Evolutionary conservation across 1,140 invertebrate genomes (phyloP).

Genomic region (Lithobius niger): DNA sequence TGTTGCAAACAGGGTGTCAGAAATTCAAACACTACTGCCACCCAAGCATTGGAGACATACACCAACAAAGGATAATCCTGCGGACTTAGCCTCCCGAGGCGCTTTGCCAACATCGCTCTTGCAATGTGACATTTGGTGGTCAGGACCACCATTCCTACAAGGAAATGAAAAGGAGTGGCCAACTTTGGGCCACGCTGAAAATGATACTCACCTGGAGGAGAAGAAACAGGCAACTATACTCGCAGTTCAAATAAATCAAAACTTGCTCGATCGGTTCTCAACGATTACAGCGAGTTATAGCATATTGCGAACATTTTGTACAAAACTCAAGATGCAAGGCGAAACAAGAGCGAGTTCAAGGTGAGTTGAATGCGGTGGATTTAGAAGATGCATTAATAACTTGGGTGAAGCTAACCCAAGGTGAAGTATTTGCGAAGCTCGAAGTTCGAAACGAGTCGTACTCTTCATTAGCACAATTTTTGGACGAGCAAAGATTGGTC

Average conservation of each 20-base stretch:
- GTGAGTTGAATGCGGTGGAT: background rate
- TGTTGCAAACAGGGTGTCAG: slow-evolving; percentile 14
- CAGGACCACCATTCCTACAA: slow-evolving; percentile 7
- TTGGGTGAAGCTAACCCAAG: background rate
- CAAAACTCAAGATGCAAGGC: background rate
- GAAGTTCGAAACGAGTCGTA: too few species aligned
- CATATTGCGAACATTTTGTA: background rate
- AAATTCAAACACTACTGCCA: slow-evolving; percentile 13
- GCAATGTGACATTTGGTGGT: slow-evolving; percentile 1
- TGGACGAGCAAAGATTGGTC: slow-evolving; percentile 29
- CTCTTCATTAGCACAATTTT: slow-evolving; percentile 28
- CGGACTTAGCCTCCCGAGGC: slow-evolving; percentile 12
- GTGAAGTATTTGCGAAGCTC: background rate
- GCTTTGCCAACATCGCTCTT: background rate
- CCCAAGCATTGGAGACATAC: slow-evolving; percentile 11
- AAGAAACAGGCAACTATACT: background rate
- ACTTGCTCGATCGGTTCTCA: background rate
- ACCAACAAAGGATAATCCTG: slow-evolving; percentile 13
- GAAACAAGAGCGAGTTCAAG: too few species aligned
- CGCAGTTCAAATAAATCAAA: background rate
- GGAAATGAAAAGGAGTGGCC: background rate
- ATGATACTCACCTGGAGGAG: background rate
- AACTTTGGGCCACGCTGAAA: background rate
- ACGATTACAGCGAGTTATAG: background rate
- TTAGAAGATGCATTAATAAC: background rate